Percentiles rank a stretch among this genome's conserved stretches.
Evolutionary conservation across 2,113 vertebrate genomes (phyloP).

Genomic region (Nibea albiflora): DNA sequence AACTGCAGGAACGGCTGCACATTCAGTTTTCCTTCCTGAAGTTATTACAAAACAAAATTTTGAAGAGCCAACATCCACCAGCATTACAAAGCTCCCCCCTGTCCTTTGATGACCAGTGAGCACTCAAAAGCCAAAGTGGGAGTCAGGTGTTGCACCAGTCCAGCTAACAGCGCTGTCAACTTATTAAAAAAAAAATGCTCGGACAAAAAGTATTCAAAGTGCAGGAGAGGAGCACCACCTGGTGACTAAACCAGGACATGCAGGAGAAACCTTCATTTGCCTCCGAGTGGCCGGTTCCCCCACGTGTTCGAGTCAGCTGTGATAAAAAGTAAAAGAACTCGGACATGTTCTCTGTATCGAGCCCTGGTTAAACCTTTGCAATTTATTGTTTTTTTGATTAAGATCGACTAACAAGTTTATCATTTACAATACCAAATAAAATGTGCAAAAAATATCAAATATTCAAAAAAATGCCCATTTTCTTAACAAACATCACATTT

Average conservation of each 20-base stretch:
- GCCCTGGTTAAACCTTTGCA: constrained; percentile 38
- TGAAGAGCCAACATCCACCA: background rate
- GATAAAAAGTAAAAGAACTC: background rate
- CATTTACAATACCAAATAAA: constrained; percentile 76
- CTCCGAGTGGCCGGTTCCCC: constrained; percentile 5
- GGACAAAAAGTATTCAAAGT: constrained; percentile 7
- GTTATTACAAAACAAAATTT: constrained; percentile 8
- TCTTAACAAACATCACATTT: constrained; percentile 65
- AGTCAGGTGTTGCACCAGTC: constrained; percentile 14
- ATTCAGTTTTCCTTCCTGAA: background rate
- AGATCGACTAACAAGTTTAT: constrained; percentile 51
- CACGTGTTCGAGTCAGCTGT: too few species aligned
- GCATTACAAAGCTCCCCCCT: background rate
- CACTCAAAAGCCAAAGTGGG: background rate
- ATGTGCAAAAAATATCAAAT: constrained; percentile 77
- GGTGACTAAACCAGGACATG: constrained; percentile 38
- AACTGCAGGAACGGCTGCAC: constrained; percentile 12
- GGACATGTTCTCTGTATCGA: constrained; percentile 31
- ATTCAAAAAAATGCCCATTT: constrained; percentile 71
- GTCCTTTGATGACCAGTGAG: background rate
- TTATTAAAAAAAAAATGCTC: background rate
- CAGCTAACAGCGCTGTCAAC: background rate
- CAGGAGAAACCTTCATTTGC: constrained; percentile 23
- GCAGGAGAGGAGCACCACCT: constrained; percentile 70
- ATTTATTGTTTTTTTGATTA: constrained; percentile 46